Percentiles rank a stretch among this genome's conserved stretches.
Conservation (phyloP, 2,797 vertebrate genomes). For the Cephalopachus bancanus region DNA sequence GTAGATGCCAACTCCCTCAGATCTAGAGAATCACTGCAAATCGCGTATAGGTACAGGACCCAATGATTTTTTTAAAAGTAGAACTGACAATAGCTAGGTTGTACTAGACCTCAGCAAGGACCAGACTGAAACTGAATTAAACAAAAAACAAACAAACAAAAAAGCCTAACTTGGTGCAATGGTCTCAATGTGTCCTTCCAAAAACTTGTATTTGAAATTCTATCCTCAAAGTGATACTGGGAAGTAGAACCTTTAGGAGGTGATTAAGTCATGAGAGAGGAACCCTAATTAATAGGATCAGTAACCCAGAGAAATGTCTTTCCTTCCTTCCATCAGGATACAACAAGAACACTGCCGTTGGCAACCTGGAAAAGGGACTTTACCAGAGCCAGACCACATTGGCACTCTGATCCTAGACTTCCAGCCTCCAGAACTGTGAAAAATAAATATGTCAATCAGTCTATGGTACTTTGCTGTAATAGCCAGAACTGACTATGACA, state of each 20-base stretch:
- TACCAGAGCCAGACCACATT: background rate
- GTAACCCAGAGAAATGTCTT: background rate
- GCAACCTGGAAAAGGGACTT: background rate
- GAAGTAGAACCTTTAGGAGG: background rate
- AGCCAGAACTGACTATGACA: background rate
- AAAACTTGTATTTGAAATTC: background rate
- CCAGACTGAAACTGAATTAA: background rate
- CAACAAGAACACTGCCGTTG: background rate
- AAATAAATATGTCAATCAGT: background rate
- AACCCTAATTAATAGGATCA: background rate
- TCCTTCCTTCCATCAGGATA: background rate
- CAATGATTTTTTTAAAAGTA: background rate
- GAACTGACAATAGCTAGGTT: background rate
- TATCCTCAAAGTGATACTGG: background rate
- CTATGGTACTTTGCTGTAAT: background rate
- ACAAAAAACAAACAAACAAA: background rate
- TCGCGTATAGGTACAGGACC: background rate
- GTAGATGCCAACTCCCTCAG: fast-evolving
- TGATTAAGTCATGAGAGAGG: background rate
- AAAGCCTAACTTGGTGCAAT: background rate
- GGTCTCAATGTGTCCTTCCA: background rate
- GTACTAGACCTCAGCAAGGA: background rate
- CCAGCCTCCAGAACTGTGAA: background rate
- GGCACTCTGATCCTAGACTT: background rate
- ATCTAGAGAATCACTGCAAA: background rate